Conservation (phyloP, 2,888 invertebrate species). For the Clanis bilineata region DNA sequence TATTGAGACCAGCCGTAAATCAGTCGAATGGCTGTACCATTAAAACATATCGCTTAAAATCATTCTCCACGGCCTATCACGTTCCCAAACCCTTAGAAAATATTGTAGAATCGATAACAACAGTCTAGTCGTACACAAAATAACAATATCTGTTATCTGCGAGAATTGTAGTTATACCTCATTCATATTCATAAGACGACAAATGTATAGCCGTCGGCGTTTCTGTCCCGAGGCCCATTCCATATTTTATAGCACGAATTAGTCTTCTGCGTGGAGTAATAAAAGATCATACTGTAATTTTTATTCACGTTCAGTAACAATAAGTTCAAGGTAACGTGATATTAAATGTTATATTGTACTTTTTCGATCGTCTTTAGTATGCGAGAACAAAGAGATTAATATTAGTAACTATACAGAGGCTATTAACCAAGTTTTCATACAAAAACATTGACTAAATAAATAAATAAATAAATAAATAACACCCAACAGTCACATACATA, state of each 20-base stretch:
- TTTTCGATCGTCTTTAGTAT: neutral
- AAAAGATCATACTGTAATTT: neutral
- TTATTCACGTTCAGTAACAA: neutral
- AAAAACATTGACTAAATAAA: no score
- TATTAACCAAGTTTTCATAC: no score
- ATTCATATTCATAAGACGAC: slow-evolving; percentile 69
- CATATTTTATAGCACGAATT: slow-evolving; percentile 23
- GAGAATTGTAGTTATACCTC: slow-evolving; percentile 55
- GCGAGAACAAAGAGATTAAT: no score
- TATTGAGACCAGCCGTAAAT: no score
- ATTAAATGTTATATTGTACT: neutral
- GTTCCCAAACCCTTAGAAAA: neutral
- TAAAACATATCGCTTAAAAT: no score
- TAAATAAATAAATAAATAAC: no score
- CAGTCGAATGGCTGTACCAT: no score
- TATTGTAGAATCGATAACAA: slow-evolving; percentile 27
- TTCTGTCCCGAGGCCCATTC: slow-evolving; percentile 17
- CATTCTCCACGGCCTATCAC: neutral
- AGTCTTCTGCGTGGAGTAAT: slow-evolving; percentile 18
- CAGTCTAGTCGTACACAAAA: slow-evolving; percentile 40
- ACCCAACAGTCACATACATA: no score
- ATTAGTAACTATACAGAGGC: no score
- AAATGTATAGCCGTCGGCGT: slow-evolving; percentile 37
- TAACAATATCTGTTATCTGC: slow-evolving; percentile 68
- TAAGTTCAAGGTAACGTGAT: neutral